Evolutionary conservation across 2,888 invertebrate genomes (phyloP), one percentile per base, ranked within the genome.

Genomic region (Seira musarum): DNA sequence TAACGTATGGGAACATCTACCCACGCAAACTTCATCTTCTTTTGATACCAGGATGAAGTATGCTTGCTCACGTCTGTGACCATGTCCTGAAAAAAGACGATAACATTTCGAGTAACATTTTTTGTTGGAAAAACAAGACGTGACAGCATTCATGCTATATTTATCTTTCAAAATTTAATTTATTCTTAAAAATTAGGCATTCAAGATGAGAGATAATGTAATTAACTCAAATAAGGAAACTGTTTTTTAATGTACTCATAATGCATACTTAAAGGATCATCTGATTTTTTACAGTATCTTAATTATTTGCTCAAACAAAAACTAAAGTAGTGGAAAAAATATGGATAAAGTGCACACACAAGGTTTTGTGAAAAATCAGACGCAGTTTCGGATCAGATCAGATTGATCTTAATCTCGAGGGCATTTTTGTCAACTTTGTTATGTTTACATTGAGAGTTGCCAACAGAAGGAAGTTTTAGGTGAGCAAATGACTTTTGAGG

Each of bases 291-390:
- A n/a, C 53, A 17, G 40, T 8, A 53, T 53, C 53, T 53, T 53
- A 13, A 53, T 53, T 53, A 53, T 53, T 53, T 8, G 53, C 13
- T 3, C 53, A 53, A 53, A 53, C 53, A 53, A 53, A 17, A n/a
- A 15, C 17, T 53, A 53, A 30, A 30, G 2, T 49, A n/a, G 49
- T 3, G 3, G 3, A 8, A 49, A n/a, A 49, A 49, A 13, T 49
- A 15, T 15, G 15, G 49, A 49, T 49, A 49, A 49, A n/a, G 49
- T 49, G 30, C 2, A 30, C 8, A 5, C 5, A 5, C 22, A 71
- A 71, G 71, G 71, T 24, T 63, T 60, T 71, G 71, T 46, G 71
- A 71, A 71, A 35, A 25, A 60, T n/a, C 46, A n/a, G 21, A 63
- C 40, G 46, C 21, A 46, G 17, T 63, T 71, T 71, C 46, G 30